Evolutionary conservation across 2,113 vertebrate genomes (phyloP), one percentile per base, ranked within the genome.

Genomic region (Neolamprologus longior): DNA sequence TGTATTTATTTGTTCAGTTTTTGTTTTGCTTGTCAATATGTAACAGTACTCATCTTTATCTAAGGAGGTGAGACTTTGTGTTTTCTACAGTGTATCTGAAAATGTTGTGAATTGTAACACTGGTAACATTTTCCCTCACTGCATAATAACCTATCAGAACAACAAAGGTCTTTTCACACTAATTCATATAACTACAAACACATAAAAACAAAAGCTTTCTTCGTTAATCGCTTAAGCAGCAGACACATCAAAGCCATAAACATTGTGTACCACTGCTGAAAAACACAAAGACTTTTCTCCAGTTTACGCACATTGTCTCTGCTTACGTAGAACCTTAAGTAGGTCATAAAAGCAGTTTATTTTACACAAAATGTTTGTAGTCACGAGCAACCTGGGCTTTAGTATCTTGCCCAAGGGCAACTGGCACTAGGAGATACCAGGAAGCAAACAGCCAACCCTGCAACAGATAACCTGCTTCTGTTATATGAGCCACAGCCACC

Each of bases 141-240:
- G 42, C 9, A 50, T 50, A 50, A 50, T 78, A 76, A 6, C 40
- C 21, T 45, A 17, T 45, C 21, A 47, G 14, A 47, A 47, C 17
- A 45, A 73, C 40, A 76, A 10, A 50, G 45, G 24, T 47, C 17
- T 50, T 47, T 76, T 19, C 24, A 78, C 42, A 28, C 24, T 12
- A 31, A 78, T 78, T 17, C 42, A 26, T 78, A 19, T 5, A 78
- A 28, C 45, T 78, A 50, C 15, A 31, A 31, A 50, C 0, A 0
- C 42, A 50, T 50, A 28, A 1, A 47, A 47, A 28, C 71, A 76
- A 76, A 50, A 5, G 21, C 68, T 17, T 78, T 50, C 21, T 19
- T 26, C 0, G 21, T 0, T 73, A 73, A 47, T 19, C 0, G 2
- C 6, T 47, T 47, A 47, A 47, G 15, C 42, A 76, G 42, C 11